Evolutionary conservation across 1,140 invertebrate species (phyloP).

Genomic region (Drosophila takahashii): DNA sequence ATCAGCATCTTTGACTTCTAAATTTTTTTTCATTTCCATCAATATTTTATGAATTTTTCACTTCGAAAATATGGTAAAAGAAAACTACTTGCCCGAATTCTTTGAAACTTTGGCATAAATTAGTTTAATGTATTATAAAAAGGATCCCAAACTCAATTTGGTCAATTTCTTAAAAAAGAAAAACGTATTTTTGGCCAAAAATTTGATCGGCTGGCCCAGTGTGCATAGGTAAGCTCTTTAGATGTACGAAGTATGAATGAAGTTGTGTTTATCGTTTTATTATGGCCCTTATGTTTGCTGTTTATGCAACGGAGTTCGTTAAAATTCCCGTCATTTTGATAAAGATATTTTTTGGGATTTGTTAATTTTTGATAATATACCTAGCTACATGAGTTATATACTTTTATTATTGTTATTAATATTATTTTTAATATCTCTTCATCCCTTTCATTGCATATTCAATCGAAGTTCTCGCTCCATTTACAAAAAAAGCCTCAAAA

Average conservation of each 20-base stretch:
- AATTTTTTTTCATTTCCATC: too few species aligned
- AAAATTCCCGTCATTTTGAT: conserved; percentile 69
- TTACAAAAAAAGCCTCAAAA: conserved; percentile 77
- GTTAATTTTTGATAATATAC: conserved; percentile 74
- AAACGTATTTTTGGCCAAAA: too few species aligned
- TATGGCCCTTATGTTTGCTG: conserved; percentile 39
- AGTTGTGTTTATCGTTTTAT: conserved; percentile 35
- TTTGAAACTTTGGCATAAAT: too few species aligned
- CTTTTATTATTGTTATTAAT: conserved; percentile 21
- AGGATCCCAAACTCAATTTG: too few species aligned
- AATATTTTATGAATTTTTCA: too few species aligned
- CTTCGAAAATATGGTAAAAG: too few species aligned
- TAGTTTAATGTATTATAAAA: too few species aligned
- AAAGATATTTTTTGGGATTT: conserved; percentile 50
- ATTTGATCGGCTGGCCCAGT: too few species aligned
- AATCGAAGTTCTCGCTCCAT: conserved; percentile 8
- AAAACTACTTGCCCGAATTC: too few species aligned
- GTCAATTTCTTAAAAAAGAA: too few species aligned
- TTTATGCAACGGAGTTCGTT: conserved; percentile 45
- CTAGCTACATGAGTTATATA: conserved; percentile 60
- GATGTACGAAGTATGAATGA: conserved; percentile 64
- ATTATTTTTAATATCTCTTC: conserved; percentile 21
- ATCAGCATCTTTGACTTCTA: too few species aligned
- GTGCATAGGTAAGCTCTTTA: conserved; percentile 74
- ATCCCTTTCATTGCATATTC: conserved; percentile 6